phyloP scores from a whole-genome alignment of 1,140 invertebrate species.

The Eufriesea mexicana region DNA sequence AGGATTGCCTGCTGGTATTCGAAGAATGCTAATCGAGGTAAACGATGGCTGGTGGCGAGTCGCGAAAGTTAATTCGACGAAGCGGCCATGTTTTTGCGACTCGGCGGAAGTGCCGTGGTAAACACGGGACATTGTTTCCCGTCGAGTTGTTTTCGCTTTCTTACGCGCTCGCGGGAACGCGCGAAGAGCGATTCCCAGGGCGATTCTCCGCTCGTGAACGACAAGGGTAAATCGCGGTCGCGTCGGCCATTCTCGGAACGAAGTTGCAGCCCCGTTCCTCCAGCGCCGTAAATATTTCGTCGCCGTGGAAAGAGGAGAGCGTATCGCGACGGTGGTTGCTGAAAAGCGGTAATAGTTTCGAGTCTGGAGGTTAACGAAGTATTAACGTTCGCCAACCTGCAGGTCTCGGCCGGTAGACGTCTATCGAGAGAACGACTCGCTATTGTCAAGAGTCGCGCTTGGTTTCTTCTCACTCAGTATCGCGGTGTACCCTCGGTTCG shows the following conservation, averaged over 20 bases:
- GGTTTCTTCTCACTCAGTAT: no score
- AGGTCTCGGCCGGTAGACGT: neutral
- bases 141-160: neutral
- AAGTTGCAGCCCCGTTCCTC: neutral
- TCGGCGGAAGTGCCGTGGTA: no score
- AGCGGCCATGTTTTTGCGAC: no score
- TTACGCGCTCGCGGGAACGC: neutral
- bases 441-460: neutral
- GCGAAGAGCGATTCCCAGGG: no score
- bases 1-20: no score
- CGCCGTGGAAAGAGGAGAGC: neutral
- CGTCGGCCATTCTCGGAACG: neutral
- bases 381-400: neutral
- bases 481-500: no score
- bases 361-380: neutral
- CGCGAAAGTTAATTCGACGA: neutral
- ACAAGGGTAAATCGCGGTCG: neutral
- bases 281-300: slow-evolving; percentile 1
- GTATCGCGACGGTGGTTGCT: neutral
- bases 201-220: neutral
- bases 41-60: neutral
- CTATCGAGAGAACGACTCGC: neutral
- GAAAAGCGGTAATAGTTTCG: slow-evolving; percentile 4
- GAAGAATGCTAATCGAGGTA: neutral
- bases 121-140: no score